These are phyloP conservation scores for Sitodiplosis mosellana DNA, from an alignment of 1,140 invertebrate genomes.

Conservation along the genomic window DNA sequence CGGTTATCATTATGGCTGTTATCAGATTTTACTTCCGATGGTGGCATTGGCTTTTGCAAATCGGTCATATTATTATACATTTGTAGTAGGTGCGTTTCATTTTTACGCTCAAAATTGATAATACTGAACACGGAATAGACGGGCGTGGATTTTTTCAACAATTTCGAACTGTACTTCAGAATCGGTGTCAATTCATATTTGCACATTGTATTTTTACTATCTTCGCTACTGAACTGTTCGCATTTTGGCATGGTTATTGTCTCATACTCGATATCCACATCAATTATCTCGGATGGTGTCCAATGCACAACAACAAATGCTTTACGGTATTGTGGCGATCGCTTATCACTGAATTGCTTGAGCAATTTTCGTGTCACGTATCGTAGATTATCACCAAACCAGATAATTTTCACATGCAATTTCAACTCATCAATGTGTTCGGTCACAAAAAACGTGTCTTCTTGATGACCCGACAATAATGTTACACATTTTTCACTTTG, in stretches of 20 bases:
- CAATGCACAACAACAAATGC: constrained; percentile 46
- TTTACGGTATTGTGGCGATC: constrained; percentile 10
- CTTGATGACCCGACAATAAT: constrained; percentile 33
- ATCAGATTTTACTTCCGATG: background rate
- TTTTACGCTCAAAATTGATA: constrained; percentile 30
- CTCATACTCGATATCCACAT: constrained; percentile 29
- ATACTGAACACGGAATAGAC: constrained; percentile 26
- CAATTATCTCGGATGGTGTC: constrained; percentile 41
- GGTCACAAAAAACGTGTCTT: constrained; percentile 29
- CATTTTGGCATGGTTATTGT: constrained; percentile 35
- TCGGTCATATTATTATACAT: background rate
- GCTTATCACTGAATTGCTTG: constrained; percentile 11
- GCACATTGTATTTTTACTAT: constrained; percentile 24
- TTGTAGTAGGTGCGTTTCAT: background rate
- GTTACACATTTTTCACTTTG: constrained; percentile 30
- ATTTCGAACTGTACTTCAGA: constrained; percentile 41
- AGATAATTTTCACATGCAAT: constrained; percentile 37
- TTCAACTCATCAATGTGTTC: constrained; percentile 33
- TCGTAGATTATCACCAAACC: constrained; percentile 38
- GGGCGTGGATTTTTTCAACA: constrained; percentile 22
- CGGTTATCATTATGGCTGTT: background rate
- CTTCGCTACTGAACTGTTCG: constrained; percentile 17
- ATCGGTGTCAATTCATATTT: constrained; percentile 44
- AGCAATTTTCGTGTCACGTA: constrained; percentile 27
- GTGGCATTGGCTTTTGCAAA: background rate